Base-by-base conservation (phyloP, 2,113 vertebrate species). In the Paradoxurus hermaphroditus region DNA sequence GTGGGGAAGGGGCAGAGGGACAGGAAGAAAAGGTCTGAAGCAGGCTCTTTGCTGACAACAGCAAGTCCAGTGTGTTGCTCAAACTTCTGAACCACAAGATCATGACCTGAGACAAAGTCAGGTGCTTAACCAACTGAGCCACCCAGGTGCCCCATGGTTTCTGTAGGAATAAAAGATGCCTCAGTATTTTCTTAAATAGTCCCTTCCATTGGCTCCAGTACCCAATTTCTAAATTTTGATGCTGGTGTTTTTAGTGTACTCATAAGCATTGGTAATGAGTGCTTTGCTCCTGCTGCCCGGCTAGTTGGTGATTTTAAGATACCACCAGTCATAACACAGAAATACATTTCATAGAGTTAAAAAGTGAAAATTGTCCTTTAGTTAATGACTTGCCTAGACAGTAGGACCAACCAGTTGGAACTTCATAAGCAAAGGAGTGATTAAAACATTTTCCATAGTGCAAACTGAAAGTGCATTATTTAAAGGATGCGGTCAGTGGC, bases 291-390 rank as follows among this genome's bases (percentile, higher is more conserved):
- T 72, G n/a, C 65, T 39, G 14, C 5, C 15, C 86, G 63, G 39
- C 29, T 7, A 84, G 4, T 44, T 65, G 53, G 46, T 68, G 85
- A 77, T 77, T 77, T 70, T 67, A 46, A 86, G 34, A 62, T 89
- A 41, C 1, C 29, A 62, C 49, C 5, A 68, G 7, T 89, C 90
- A 21, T 62, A 65, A 53, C 31, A 65, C 41, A 68, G 4, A 25
- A 34, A 25, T 96, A 46, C 19, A 46, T 77, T 82, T 73, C 13
- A 18, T 67, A n/a, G 68, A 75, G 12, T 82, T 88, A 84, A 36
- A 59, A 84, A 75, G 16, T 92, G 67, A 89, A 95, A 75, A 92
- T 86, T 90, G 14, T 82, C 75, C 25, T 89, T 73, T 83, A 89
- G 41, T n/a, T 63, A 53, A 53, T 94, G 67, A 90, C 15, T 90